Evolutionary conservation across 2,113 vertebrate genomes (phyloP).

Genomic region (Azemiops feae): DNA sequence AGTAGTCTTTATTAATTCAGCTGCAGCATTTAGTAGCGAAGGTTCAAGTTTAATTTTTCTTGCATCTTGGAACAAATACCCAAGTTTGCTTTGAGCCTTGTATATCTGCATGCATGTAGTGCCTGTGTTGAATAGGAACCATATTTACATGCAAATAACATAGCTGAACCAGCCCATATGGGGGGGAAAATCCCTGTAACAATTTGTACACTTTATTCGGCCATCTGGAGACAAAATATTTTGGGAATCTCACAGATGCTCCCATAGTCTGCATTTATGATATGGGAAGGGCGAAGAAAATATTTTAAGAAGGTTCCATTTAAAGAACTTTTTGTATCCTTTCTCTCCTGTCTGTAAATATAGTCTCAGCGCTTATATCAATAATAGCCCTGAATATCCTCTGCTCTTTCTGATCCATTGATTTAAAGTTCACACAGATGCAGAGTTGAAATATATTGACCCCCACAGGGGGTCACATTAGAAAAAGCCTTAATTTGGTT

Average conservation of each 20-base stretch:
- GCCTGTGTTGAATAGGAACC: background rate
- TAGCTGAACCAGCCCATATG: background rate
- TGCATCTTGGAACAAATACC: background rate
- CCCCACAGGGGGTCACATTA: background rate
- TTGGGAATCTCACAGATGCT: constrained; percentile 45
- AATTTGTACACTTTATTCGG: constrained; percentile 1
- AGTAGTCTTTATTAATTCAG: constrained; percentile 16
- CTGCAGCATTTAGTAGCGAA: background rate
- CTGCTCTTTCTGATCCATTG: background rate
- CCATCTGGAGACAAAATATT: constrained; percentile 34
- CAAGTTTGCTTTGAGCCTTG: background rate
- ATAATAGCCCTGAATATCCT: background rate
- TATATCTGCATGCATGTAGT: background rate
- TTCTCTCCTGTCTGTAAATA: background rate
- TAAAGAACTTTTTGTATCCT: background rate
- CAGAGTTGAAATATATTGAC: background rate
- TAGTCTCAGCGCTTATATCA: background rate
- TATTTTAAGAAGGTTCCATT: background rate
- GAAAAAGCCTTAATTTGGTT: background rate
- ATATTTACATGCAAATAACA: constrained; percentile 10
- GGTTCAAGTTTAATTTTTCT: background rate
- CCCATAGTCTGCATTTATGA: constrained; percentile 21
- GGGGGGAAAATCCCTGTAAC: background rate
- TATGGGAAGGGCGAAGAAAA: background rate
- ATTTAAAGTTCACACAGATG: background rate